Evolutionary conservation across 2,797 vertebrate species (phyloP).

Genomic region (Pelobates cultripes): DNA sequence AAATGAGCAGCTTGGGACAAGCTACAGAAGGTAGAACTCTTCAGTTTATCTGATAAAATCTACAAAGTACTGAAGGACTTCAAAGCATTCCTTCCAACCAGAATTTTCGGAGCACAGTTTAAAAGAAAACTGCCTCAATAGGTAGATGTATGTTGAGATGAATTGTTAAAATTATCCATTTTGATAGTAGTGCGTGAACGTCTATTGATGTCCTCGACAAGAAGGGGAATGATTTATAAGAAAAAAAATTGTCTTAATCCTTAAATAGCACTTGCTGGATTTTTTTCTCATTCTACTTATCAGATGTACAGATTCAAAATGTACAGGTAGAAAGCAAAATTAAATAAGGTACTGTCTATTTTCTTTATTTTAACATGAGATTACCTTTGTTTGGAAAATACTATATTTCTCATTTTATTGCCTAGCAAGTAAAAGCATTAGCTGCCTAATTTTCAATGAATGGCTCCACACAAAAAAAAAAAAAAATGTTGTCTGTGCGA

Average conservation of each 20-base stretch:
- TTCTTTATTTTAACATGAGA: too few relatives aligned
- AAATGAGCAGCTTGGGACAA: conserved; percentile 32
- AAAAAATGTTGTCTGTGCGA: too few relatives aligned
- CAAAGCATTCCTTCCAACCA: conserved; percentile 17
- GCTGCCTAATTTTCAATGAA: too few relatives aligned
- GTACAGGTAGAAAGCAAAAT: too few relatives aligned
- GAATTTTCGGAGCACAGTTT: neutral
- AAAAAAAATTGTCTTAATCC: neutral
- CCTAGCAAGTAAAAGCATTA: too few relatives aligned
- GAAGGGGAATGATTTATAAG: neutral
- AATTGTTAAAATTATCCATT: conserved; percentile 24
- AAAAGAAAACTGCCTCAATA: conserved; percentile 15
- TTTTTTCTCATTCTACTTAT: neutral
- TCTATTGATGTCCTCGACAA: neutral
- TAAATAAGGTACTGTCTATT: too few relatives aligned
- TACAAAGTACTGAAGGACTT: conserved; percentile 28
- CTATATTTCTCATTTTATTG: too few relatives aligned
- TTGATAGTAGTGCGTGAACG: neutral
- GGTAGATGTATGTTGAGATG: conserved; percentile 26
- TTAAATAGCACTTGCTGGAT: neutral
- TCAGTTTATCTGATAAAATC: conserved; percentile 32
- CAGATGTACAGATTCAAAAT: too few relatives aligned
- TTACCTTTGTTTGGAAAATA: too few relatives aligned
- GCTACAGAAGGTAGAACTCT: conserved; percentile 14
- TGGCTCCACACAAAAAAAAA: too few relatives aligned